These are phyloP conservation scores for Xyrauchen texanus DNA, from an alignment of 2,113 vertebrate genomes.

Conservation along the genomic window DNA sequence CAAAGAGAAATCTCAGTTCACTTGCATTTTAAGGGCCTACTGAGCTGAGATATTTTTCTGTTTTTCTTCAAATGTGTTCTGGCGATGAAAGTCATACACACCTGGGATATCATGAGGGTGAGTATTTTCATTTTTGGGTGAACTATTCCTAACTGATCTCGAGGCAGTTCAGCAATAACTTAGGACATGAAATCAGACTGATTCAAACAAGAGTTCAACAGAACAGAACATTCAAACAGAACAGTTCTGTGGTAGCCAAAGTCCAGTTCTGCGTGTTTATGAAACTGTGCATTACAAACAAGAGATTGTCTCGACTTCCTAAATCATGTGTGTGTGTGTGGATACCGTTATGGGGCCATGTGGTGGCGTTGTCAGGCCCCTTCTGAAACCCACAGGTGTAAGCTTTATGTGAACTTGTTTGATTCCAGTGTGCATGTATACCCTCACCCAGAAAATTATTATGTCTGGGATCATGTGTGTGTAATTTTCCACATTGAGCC, in stretches of 20 bases:
- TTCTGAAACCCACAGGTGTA: background rate
- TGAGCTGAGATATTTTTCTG: no score
- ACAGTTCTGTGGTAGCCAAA: conserved; percentile 7
- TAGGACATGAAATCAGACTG: no score
- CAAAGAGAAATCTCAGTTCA: no score
- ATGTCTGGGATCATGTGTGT: conserved; percentile 46
- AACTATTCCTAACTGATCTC: no score
- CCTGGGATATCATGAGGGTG: no score
- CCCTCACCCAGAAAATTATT: background rate
- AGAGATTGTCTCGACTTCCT: conserved; percentile 33
- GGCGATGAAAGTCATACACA: no score
- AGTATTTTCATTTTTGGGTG: no score
- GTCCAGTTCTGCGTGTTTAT: conserved; percentile 12
- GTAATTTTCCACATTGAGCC: conserved; percentile 40
- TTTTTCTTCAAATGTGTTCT: no score
- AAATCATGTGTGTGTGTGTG: background rate
- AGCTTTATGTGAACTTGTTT: background rate
- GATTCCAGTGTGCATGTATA: background rate
- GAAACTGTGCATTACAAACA: background rate
- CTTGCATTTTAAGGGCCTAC: no score
- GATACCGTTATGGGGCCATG: background rate
- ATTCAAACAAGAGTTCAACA: no score
- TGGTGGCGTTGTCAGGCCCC: conserved; percentile 44
- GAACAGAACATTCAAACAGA: no score
- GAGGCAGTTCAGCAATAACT: no score